Percentiles rank a stretch among this genome's conserved stretches.
Evolutionary conservation across 2,888 invertebrate species (phyloP).

Genomic region (Hypomecis atomaria): DNA sequence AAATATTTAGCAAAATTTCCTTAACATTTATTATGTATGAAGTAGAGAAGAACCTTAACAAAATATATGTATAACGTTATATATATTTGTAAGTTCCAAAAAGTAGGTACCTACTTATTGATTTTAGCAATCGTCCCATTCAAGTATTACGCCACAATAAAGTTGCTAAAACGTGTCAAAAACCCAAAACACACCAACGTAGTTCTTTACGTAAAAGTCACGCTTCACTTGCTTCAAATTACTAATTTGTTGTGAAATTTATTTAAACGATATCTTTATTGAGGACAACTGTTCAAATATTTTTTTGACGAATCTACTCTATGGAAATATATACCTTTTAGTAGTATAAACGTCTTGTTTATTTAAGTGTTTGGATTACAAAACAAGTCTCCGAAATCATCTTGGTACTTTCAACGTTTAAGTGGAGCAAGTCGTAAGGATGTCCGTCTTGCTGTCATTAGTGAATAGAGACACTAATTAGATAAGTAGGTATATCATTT

Average conservation of each 20-base stretch:
- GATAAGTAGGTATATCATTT: conserved; percentile 28
- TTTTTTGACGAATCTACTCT: conserved; percentile 29
- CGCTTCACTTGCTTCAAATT: conserved; percentile 33
- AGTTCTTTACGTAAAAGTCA: conserved; percentile 35
- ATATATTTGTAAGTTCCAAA: no score
- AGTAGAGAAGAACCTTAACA: no score
- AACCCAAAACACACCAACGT: conserved; percentile 12
- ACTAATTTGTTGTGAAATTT: conserved; percentile 25
- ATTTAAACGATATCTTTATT: conserved; percentile 17
- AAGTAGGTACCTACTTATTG: background rate
- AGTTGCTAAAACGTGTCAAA: conserved; percentile 17
- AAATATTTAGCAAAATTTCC: no score
- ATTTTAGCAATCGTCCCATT: background rate
- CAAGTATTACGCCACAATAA: background rate
- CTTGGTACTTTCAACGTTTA: conserved; percentile 1
- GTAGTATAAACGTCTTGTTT: conserved; percentile 17
- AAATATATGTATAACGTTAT: no score
- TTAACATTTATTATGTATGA: no score
- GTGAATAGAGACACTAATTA: conserved; percentile 27
- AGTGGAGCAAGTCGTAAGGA: conserved; percentile 38
- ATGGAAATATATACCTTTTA: background rate
- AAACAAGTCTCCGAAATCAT: conserved; percentile 19
- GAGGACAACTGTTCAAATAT: conserved; percentile 35
- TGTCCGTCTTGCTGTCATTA: conserved; percentile 29
- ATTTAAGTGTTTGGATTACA: conserved; percentile 33